Conservation (phyloP, 2,888 invertebrate species). For the Amphipyra tragopoginis region DNA sequence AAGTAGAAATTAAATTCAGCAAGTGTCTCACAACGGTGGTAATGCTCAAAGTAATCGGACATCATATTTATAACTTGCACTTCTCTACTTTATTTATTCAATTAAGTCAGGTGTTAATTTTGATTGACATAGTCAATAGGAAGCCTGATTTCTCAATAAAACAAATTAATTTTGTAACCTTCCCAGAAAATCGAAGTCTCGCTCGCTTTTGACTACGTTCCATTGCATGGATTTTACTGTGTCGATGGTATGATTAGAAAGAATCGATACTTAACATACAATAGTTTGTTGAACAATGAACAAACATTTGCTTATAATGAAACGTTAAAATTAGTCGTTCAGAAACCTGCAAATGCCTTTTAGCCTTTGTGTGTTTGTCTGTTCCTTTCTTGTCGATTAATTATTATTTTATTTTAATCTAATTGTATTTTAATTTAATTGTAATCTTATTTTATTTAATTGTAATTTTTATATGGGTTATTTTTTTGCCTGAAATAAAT, state of each 20-base stretch:
- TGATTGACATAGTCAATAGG: background rate
- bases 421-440: too few relatives aligned
- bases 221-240: slow-evolving; percentile 2
- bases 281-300: background rate
- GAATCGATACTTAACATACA: slow-evolving; percentile 10
- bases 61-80: slow-evolving; percentile 65
- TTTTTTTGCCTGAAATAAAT: too few relatives aligned
- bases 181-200: slow-evolving; percentile 54
- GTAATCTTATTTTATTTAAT: too few relatives aligned
- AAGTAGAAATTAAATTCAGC: slow-evolving; percentile 91
- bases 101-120: slow-evolving; percentile 12
- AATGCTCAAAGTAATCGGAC: slow-evolving; percentile 83
- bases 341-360: too few relatives aligned
- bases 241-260: background rate
- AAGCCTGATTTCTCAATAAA: slow-evolving; percentile 9
- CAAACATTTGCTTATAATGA: slow-evolving; percentile 4
- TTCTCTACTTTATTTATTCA: slow-evolving; percentile 9
- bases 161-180: slow-evolving; percentile 33
- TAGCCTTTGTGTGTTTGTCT: too few relatives aligned
- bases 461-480: too few relatives aligned
- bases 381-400: too few relatives aligned
- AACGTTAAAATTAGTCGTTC: slow-evolving; percentile 22
- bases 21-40: slow-evolving; percentile 91
- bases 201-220: slow-evolving; percentile 34
- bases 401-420: too few relatives aligned